These are phyloP conservation scores for Centropus bengalensis DNA, from an alignment of 2,113 vertebrate genomes.

Conservation along the genomic window DNA sequence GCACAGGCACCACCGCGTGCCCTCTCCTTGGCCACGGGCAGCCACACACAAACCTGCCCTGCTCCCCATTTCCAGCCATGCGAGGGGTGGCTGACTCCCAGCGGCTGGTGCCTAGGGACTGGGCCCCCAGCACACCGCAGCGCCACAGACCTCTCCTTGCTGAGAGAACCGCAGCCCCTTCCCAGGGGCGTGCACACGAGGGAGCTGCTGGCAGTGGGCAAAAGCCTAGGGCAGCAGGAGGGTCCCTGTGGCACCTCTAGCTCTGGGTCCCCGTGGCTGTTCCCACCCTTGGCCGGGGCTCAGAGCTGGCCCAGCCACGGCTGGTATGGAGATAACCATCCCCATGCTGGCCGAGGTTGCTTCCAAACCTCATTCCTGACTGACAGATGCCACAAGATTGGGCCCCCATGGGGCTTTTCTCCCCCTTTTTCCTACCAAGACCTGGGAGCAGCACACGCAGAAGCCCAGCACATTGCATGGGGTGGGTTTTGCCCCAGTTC, in stretches of 20 bases:
- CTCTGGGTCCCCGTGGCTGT: neutral
- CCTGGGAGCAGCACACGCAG: fast-evolving
- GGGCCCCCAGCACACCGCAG: neutral
- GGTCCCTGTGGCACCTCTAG: neutral
- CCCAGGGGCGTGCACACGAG: fast-evolving
- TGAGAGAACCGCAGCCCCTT: fast-evolving
- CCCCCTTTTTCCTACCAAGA: neutral
- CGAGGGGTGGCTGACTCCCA: neutral
- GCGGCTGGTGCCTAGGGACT: neutral
- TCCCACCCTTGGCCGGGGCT: neutral
- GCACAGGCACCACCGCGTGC: fast-evolving
- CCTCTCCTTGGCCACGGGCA: neutral
- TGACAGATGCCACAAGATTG: fast-evolving
- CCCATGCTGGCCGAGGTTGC: neutral
- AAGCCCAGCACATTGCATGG: neutral
- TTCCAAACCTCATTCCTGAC: neutral
- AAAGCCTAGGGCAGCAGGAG: neutral
- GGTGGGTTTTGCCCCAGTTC: neutral
- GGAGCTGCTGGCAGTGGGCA: neutral
- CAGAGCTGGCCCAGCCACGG: neutral
- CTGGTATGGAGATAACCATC: neutral
- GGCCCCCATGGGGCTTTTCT: neutral
- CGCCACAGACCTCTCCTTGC: fast-evolving
- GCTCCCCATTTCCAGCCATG: neutral
- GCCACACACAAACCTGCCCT: neutral